A percentile compares a stretch with the other conserved stretches of the same genome.
Evolutionary conservation across 2,888 invertebrate genomes (phyloP).

Genomic region (Blera fallax): DNA sequence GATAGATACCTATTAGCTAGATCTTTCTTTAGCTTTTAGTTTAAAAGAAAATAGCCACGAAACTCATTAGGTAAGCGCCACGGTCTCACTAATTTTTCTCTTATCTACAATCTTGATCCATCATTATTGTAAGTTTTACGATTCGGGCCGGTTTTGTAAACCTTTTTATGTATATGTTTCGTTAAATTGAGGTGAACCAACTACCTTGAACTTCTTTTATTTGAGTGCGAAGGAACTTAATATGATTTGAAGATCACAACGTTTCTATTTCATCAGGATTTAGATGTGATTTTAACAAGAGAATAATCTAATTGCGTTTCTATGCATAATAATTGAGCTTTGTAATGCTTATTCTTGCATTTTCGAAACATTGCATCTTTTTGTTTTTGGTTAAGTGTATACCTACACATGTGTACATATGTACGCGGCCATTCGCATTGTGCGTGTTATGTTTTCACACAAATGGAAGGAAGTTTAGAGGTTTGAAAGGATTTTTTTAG

Average conservation of each 20-base stretch:
- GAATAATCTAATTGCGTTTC: neutral
- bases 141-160: neutral
- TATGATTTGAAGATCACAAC: neutral
- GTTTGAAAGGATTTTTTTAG: no score
- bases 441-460: no score
- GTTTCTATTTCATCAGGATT: neutral
- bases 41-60: neutral
- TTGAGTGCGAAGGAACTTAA: neutral
- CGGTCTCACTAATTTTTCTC: neutral
- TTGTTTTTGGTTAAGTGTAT: no score
- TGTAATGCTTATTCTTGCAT: no score
- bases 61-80: neutral
- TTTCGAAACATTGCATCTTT: no score
- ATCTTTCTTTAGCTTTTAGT: neutral
- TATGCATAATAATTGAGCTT: neutral
- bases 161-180: neutral
- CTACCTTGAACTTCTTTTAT: constrained; percentile 13
- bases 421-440: no score
- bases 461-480: no score
- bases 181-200: constrained; percentile 1
- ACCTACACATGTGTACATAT: no score
- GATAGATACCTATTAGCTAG: no score
- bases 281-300: neutral
- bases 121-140: neutral
- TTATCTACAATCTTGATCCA: neutral